phyloP scores from a whole-genome alignment of 2,113 vertebrate species.

The Dicentrarchus labrax region DNA sequence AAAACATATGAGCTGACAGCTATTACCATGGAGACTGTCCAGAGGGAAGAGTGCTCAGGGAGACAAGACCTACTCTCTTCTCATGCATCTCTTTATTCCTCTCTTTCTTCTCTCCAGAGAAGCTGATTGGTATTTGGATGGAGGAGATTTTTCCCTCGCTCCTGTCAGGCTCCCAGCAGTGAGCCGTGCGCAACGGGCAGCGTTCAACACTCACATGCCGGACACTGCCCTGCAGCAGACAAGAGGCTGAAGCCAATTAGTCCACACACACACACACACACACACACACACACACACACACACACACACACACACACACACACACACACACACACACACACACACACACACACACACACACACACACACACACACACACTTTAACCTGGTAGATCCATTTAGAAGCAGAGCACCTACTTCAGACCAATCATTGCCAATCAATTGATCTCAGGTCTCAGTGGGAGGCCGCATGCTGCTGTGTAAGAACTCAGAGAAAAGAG shows the following conservation, averaged over 20 bases:
- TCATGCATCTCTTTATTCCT: conserved; percentile 20
- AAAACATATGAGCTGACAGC: conserved; percentile 66
- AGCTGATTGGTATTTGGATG: conserved; percentile 48
- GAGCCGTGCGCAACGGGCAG: background rate
- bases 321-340: conserved; percentile 5
- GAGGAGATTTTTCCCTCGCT: conserved; percentile 32
- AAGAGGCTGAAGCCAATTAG: conserved; percentile 49
- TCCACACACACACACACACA: conserved; percentile 13
- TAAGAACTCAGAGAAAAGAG: conserved; percentile 8
- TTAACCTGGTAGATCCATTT: conserved; percentile 8
- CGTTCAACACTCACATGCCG: conserved; percentile 8
- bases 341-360: conserved; percentile 7
- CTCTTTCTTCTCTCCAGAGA: conserved; percentile 24
- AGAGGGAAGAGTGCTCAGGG: conserved; percentile 31
- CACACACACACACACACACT: conserved; percentile 25
- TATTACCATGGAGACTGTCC: conserved; percentile 73
- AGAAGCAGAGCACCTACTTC: conserved; percentile 28
- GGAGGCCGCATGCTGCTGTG: background rate
- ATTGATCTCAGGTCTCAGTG: no score
- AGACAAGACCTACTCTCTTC: conserved; percentile 39
- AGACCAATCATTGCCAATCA: conserved; percentile 19
- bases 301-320: background rate
- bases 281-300: conserved; percentile 11
- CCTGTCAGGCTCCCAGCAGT: conserved; percentile 13
- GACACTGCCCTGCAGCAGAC: conserved; percentile 7